A percentile compares a stretch with the other conserved stretches of the same genome.
Evolutionary conservation across 2,797 vertebrate species (phyloP).

Genomic region (Lemur catta): DNA sequence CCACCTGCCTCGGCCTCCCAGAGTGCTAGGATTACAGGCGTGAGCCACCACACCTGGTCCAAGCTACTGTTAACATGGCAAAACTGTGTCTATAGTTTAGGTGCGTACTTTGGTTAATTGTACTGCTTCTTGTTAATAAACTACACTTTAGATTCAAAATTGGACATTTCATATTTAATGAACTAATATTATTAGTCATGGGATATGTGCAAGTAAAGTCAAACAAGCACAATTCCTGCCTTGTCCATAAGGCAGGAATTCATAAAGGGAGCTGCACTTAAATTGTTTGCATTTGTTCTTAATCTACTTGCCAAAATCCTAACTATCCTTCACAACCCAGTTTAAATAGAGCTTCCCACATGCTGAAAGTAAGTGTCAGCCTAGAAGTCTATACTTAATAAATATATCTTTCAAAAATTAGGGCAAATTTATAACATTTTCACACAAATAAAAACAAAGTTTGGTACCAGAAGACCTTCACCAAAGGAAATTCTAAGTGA

Average conservation of each 20-base stretch:
- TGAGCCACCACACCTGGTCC: too few relatives aligned
- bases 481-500: neutral
- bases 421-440: neutral
- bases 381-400: neutral
- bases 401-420: neutral
- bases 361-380: neutral
- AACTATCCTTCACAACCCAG: neutral
- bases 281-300: neutral
- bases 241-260: neutral
- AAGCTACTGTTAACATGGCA: too few relatives aligned
- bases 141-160: too few relatives aligned
- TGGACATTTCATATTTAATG: too few relatives aligned
- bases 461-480: neutral
- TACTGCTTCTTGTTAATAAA: too few relatives aligned
- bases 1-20: too few relatives aligned
- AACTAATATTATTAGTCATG: neutral
- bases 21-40: too few relatives aligned
- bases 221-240: neutral
- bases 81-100: too few relatives aligned
- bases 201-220: neutral
- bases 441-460: neutral
- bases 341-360: neutral
- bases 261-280: neutral
- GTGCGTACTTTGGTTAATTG: too few relatives aligned
- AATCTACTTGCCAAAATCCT: neutral